Evolutionary conservation across 2,888 invertebrate genomes (phyloP).

Genomic region (Ferdinandea cuprea): DNA sequence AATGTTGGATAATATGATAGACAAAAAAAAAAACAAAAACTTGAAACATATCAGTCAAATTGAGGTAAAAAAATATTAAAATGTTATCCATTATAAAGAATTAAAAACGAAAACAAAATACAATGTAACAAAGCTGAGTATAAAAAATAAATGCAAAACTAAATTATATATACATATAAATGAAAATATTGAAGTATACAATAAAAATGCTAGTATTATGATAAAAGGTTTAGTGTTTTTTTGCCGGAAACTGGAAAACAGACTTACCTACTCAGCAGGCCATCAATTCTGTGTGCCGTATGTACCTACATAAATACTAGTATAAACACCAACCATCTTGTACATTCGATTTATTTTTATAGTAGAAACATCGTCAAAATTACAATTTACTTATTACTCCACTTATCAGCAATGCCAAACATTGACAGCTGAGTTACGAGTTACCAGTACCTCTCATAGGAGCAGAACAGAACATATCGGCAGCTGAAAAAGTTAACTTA

Average conservation of each 20-base stretch:
- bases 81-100: slow-evolving; percentile 48
- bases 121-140: slow-evolving; percentile 37
- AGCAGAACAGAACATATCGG: too few relatives aligned
- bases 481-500: too few relatives aligned
- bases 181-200: slow-evolving; percentile 55
- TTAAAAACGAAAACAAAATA: slow-evolving; percentile 5
- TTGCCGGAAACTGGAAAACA: too few relatives aligned
- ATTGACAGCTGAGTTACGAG: too few relatives aligned
- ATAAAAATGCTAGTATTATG: slow-evolving; percentile 46
- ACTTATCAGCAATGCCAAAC: too few relatives aligned
- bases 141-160: slow-evolving; percentile 40
- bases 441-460: too few relatives aligned
- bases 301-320: too few relatives aligned
- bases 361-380: too few relatives aligned
- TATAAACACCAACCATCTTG: too few relatives aligned
- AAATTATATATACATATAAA: slow-evolving; percentile 46
- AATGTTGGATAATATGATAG: slow-evolving; percentile 23
- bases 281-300: too few relatives aligned
- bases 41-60: slow-evolving; percentile 68
- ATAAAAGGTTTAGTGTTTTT: not conserved
- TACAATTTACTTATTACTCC: too few relatives aligned
- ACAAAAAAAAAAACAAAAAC: slow-evolving; percentile 27
- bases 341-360: too few relatives aligned
- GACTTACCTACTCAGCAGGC: not conserved
- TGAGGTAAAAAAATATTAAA: slow-evolving; percentile 22